Conservation (phyloP, 2,888 invertebrate species). For the Odontothrips loti region DNA sequence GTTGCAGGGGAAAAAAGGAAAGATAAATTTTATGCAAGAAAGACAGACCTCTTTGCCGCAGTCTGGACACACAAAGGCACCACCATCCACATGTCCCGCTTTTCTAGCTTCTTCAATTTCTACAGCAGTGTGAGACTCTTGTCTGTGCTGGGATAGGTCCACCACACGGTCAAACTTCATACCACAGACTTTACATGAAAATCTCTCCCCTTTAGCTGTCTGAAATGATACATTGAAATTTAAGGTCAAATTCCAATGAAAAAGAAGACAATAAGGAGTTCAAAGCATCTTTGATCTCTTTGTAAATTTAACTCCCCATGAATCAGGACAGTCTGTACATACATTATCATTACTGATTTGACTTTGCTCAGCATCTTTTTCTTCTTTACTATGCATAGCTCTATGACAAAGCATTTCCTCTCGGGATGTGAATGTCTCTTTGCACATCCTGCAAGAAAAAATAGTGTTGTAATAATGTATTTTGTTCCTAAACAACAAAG, state of each 20-base stretch:
- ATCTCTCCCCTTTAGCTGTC: background rate
- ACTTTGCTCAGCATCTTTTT: background rate
- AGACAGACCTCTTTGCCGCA: background rate
- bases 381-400: constrained; percentile 14
- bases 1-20: background rate
- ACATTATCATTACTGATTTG: background rate
- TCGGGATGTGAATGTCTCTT: background rate
- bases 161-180: constrained; percentile 18
- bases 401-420: constrained; percentile 13
- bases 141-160: background rate
- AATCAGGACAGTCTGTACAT: background rate
- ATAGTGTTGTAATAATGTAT: background rate
- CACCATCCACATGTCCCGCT: background rate
- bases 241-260: background rate
- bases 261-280: background rate
- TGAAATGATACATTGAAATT: background rate
- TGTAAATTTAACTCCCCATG: background rate
- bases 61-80: constrained; percentile 1
- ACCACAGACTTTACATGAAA: background rate
- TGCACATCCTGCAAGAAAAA: background rate
- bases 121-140: constrained; percentile 16
- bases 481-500: background rate
- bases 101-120: constrained; percentile 11
- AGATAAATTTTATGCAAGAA: background rate
- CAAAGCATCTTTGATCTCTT: background rate